Conservation (phyloP, 2,888 invertebrate species). For the Orthosia gracilis region DNA sequence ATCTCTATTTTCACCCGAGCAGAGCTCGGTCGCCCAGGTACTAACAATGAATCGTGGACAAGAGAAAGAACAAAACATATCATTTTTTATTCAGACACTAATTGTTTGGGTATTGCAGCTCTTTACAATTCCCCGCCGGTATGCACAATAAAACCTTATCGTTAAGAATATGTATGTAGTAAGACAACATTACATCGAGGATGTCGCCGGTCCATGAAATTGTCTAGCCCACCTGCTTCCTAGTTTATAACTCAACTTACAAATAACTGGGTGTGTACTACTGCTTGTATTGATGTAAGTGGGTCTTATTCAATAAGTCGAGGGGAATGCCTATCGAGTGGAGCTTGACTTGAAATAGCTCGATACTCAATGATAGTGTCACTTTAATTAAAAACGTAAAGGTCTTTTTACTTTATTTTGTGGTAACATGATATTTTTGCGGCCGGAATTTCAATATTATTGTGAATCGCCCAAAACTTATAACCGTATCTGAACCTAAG, state of each 20-base stretch:
- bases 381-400: too few relatives aligned
- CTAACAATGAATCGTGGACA: too few relatives aligned
- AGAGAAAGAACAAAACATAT: too few relatives aligned
- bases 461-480: neutral
- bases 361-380: too few relatives aligned
- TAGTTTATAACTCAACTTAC: constrained; percentile 39
- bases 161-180: constrained; percentile 63
- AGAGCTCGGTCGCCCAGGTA: too few relatives aligned
- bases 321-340: neutral
- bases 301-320: constrained; percentile 1
- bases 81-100: too few relatives aligned
- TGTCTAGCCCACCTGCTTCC: constrained; percentile 55
- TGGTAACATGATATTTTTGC: neutral
- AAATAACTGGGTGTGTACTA: constrained; percentile 18
- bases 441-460: neutral
- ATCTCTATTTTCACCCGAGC: too few relatives aligned
- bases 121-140: constrained; percentile 11
- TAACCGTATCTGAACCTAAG: neutral
- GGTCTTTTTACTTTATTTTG: too few relatives aligned
- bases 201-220: constrained; percentile 64
- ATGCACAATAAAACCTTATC: constrained; percentile 55
- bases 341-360: neutral
- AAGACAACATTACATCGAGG: constrained; percentile 61
- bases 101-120: constrained; percentile 6
- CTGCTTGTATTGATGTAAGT: constrained; percentile 25